Evolutionary conservation across 2,113 vertebrate genomes (phyloP), one percentile per base, ranked within the genome.

Genomic region (Eulacestoma nigropectus): DNA sequence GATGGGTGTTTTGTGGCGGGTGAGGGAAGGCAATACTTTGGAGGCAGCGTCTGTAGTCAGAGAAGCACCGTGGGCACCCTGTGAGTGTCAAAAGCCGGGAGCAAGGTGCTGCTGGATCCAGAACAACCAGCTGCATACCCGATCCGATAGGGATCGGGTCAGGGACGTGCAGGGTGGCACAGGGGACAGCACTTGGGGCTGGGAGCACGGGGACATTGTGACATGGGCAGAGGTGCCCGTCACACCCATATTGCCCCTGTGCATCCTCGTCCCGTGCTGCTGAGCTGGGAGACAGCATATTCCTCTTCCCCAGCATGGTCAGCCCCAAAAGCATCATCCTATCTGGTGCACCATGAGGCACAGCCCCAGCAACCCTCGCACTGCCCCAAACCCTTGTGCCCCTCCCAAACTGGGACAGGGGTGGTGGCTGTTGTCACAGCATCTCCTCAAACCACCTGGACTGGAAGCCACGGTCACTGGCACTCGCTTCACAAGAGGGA

Each of bases 171-270:
- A 13, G 39, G 42, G 46, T 17, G 29, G 73, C 23, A n/a, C 13
- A 4, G 16, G 7, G 4, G 47, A 76, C 27, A 60, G 35, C 17
- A 22, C 23, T 7, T 5, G 11, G 50, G 75, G 56, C 50, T 83
- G 62, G 67, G 53, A 67, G 68, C 41, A 77, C 0, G 0, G 44
- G 83, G 67, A 44, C 32, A 21, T 19, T 27, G 18, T 4, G 6
- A 69, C 2, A 7, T 1, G 11, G 69, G 64, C 60, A 87, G 60
- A 84, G 42, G 49, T 42, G 59, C 22, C 76, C 0, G 0, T 42
- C 27, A 4, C 5, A 15, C 25, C 29, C 20, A 3, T 22, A 17
- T 11, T 35, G 35, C 2, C 77, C 12, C 39, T 0, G 0, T 8
- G 49, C 25, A 35, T 20, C 52, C 29, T 49, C 39, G 35, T 64